Base-by-base conservation (phyloP, 2,113 vertebrate species). In the Saimiri boliviensis region DNA sequence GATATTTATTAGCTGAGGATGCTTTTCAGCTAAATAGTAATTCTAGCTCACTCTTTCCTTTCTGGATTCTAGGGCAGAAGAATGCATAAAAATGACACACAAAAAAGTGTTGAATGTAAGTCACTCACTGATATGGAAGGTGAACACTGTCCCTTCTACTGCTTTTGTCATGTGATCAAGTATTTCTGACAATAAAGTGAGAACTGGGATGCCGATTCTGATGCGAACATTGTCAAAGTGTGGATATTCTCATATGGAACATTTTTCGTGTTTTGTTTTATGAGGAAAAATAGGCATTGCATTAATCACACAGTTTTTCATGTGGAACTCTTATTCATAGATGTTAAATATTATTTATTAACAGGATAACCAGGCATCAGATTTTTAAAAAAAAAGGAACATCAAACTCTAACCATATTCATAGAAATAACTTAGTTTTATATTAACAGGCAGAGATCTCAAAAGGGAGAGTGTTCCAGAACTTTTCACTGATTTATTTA, bases 401-500 rank as follows among this genome's bases (percentile, higher is more conserved):
- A 73, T 88, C 89, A 77, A 32, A 71, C 45, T 94, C 40, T 80
- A 93, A 82, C 25, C 95, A 58, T 40, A 58, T 42, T 71, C 63
- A 68, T 20, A 87, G 73, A 93, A 76, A 94, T 82, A 82, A 80
- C 93, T 89, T 32, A 63, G 80, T 40, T 73, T 82, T 81, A 54
- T 97, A 85, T 85, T 86, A 83, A 89, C 25, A n/a, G 47, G 16
- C 6, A 80, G 74, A 74, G 45, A 35, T 89, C 60, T 95, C 20
- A 21, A 70, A 95, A 86, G 21, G 47, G 12, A 85, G 9, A 71
- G 32, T 40, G 3, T 91, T 84, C 45, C 76, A 93, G 68, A 91
- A 70, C 40, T 71, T 71, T 94, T 63, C 37, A 17, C 49, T 32
- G 42, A 76, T 94, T 95, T 95, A 93, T 95, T 95, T 95, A 91